phyloP scores from a whole-genome alignment of 2,888 invertebrate genomes.

The Eupeodes latifasciatus region DNA sequence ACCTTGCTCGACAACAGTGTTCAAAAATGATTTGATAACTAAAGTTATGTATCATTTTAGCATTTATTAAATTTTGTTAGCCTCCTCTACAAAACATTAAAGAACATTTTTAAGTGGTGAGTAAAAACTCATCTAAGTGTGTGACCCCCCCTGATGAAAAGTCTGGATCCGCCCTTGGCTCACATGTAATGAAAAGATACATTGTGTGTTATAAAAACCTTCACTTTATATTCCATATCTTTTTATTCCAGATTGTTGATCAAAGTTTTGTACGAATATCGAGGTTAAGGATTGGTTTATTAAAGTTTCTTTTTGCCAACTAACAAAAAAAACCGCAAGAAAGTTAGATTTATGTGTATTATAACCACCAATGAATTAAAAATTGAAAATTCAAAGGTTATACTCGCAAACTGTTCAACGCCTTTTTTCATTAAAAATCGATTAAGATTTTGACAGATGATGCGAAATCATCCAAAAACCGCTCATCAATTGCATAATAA shows the following conservation, averaged over 20 bases:
- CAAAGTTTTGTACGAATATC: not conserved
- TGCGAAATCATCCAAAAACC: slow-evolving; percentile 7
- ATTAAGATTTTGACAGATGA: slow-evolving; percentile 31
- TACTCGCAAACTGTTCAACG: not conserved
- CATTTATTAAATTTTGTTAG: no score
- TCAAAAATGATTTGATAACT: no score
- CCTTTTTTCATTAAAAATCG: slow-evolving; percentile 47
- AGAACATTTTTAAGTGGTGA: no score
- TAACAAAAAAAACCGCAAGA: slow-evolving; percentile 5
- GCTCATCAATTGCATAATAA: slow-evolving; percentile 58
- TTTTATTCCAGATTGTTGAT: not conserved
- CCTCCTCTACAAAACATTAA: no score
- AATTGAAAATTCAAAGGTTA: slow-evolving; percentile 5
- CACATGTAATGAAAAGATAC: no score
- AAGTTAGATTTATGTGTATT: not conserved
- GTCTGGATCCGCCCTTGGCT: no score
- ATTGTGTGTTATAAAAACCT: not conserved
- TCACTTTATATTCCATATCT: not conserved
- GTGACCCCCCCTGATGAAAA: no score
- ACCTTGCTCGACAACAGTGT: no score
- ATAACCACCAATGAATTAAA: not conserved
- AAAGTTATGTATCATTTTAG: no score
- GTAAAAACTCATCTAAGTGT: no score
- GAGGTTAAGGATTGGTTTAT: slow-evolving; percentile 33
- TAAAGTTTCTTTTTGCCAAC: not conserved